Base-by-base conservation (phyloP, 2,888 invertebrate species). In the Meiosimyza decipiens region DNA sequence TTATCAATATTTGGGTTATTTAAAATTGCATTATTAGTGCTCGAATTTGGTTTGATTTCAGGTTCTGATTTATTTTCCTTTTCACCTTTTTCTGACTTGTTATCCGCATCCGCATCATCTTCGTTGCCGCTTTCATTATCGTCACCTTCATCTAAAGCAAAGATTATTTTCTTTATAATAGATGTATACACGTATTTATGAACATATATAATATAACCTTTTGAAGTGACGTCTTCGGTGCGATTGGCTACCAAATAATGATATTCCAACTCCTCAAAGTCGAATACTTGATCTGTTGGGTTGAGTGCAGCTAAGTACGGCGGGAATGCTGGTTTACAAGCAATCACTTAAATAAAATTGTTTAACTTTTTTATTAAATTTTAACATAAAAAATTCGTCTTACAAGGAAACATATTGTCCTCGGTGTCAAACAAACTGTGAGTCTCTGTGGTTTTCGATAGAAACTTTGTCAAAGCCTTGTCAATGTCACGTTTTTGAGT, bases 231-330 rank as follows among this genome's bases (percentile, higher is more conserved):
- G 83, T 91, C 91, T 83, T 91, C 91, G 47, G 91, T 91, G 75
- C 91, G 88, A 82, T 91, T 91, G 6, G 91, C 89, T 71, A 91
- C 91, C 85, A 91, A 90, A 78, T 92, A 92, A 84, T 92, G 92
- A 81, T 92, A 92, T 82, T 93, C 93, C 74, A 93, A 86, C 82
- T 95, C 95, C 83, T 96, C 96, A 82, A 95, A 93, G 83, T 97
- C 97, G 86, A 97, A 95, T 52, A 98, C 94, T 89, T 98, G 97
- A 88, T 98, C 98, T 79, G 95, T 95, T 0, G 97, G 97, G 80
- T 97, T 88, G 40, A 98, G 88, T 5, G 97, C 96, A 74, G 93
- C 91, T 57, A 96, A 86, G 84, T 97, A 97, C 2, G 96, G 92
- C 7, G 95, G 94, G 84, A 92, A 92, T 76, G 91, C 90, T 0